Evolutionary conservation across 2,797 vertebrate genomes (phyloP), one percentile per base, ranked within the genome.

Genomic region (Sebastes itinus): DNA sequence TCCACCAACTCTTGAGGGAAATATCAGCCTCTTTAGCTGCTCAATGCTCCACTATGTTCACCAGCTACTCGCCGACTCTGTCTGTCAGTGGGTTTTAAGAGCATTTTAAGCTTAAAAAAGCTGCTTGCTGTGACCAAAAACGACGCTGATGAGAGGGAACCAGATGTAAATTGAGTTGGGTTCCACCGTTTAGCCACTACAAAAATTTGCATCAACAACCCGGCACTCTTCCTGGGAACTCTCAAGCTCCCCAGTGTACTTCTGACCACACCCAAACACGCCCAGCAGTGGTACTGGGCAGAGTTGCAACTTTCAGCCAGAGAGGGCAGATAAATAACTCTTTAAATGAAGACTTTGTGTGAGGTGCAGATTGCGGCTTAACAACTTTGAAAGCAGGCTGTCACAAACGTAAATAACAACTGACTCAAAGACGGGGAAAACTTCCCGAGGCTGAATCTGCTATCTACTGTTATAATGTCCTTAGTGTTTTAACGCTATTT

Each of bases 401-500:
- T 58, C 18, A 30, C 25, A 38, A 52, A 58, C n/a, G 67, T 4
- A n/a, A 20, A 67, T 30, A 42, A 75, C 23, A 4, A 80, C 22
- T 68, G 35, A 18, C 12, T 35, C 25, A 72, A 72, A 72, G 30
- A 28, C 4, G 9, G 30, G n/a, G 60, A 23, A 66, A 46, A 27
- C 23, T 28, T 81, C n/a, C 54, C 42, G 30, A 55, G 52, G 25
- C 69, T 20, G 42, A 66, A 62, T 77, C 33, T n/a, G 49, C 58
- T 80, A 66, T 58, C 77, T 76, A 74, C 63, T 82, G 72, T 81
- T 73, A 70, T 89, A 77, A 89, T 71, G 89, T 79, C 82, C 73
- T 94, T 72, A 82, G 80, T 92, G 91, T 91, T 90, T 86, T 88
- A 58, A 67, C 1, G 11, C 81, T 94, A 93, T 94, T 93, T 91